Base-by-base conservation (phyloP, 2,113 vertebrate genomes). In the Orthonyx spaldingii region DNA sequence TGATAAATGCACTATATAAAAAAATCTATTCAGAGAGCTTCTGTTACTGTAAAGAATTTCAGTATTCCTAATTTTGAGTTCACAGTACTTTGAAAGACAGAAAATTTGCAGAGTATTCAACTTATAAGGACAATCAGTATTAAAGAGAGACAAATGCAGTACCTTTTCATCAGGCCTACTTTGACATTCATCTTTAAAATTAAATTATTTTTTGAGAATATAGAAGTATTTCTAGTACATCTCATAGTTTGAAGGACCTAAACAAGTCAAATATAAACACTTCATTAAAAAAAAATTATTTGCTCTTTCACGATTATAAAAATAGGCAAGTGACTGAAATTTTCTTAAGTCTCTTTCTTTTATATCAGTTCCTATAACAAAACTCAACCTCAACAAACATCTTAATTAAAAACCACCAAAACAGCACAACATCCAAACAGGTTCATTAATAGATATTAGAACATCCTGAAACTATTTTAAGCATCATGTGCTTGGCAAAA, bases 371-470 rank as follows among this genome's bases (percentile, higher is more conserved):
- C 20, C 50, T 53, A 16, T 64, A 93, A 94, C 33, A 80, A 81
- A 97, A 96, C 47, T 30, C 68, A 96, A 76, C 52, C 37, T 85
- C 91, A 75, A 94, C 53, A 86, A 94, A 87, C 69, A 91, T 87
- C 69, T 41, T 91, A 93, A 91, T 61, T 56, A 69, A 68, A 87
- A 92, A 55, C 1, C 8, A 28, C 12, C 8, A 21, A 60, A 78
- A 44, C 4, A 78, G 52, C 52, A 83, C 47, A 95, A 50, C 17
- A 49, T 15, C 50, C 49, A 56, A 66, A 80, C 18, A 64, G 49
- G 77, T 93, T 18, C 8, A 63, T 82, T 96, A 96, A 95, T 89
- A 87, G n/a, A 21, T 84, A 82, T 94, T 86, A 94, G 69, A 96
- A 94, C 80, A 95, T 81, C 72, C 46, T 23, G 87, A 53, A 89